These are phyloP conservation scores for Anas georgica DNA, from an alignment of 2,797 vertebrate genomes.

Conservation along the genomic window DNA sequence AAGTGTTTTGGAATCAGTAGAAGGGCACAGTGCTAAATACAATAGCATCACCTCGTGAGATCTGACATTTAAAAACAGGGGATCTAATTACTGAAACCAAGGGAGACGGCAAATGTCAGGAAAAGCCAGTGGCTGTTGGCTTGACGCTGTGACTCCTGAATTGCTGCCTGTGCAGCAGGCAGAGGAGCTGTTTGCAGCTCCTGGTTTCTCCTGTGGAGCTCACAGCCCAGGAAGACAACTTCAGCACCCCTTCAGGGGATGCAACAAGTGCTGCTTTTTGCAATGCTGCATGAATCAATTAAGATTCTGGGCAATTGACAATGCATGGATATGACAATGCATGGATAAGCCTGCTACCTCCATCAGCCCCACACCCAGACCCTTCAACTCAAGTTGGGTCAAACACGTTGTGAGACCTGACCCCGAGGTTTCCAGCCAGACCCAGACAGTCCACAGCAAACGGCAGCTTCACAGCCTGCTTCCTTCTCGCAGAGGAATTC, in stretches of 20 bases:
- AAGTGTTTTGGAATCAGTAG: slow-evolving; percentile 36
- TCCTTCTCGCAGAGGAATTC: not conserved
- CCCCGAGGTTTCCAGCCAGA: not conserved
- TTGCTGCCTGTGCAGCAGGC: not conserved
- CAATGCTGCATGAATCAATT: not conserved
- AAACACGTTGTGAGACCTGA: not conserved
- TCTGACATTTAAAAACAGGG: slow-evolving; percentile 55
- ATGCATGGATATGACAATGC: fast-evolving
- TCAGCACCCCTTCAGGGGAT: not conserved
- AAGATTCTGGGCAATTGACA: no score
- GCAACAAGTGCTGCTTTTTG: not conserved
- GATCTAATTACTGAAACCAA: slow-evolving; percentile 43
- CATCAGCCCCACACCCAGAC: not conserved
- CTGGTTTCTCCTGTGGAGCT: fast-evolving
- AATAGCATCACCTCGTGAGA: slow-evolving; percentile 46
- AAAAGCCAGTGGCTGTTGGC: not conserved
- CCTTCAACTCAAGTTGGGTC: not conserved
- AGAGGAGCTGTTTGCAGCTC: not conserved
- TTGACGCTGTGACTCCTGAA: not conserved
- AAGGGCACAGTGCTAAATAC: slow-evolving; percentile 43
- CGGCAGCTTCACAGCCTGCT: not conserved
- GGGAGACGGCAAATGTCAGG: slow-evolving; percentile 51
- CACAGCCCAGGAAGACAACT: not conserved
- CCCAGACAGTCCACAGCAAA: not conserved
- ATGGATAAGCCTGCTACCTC: not conserved